These are phyloP conservation scores for Dryobota labecula DNA, from an alignment of 2,888 invertebrate species.

Conservation along the genomic window DNA sequence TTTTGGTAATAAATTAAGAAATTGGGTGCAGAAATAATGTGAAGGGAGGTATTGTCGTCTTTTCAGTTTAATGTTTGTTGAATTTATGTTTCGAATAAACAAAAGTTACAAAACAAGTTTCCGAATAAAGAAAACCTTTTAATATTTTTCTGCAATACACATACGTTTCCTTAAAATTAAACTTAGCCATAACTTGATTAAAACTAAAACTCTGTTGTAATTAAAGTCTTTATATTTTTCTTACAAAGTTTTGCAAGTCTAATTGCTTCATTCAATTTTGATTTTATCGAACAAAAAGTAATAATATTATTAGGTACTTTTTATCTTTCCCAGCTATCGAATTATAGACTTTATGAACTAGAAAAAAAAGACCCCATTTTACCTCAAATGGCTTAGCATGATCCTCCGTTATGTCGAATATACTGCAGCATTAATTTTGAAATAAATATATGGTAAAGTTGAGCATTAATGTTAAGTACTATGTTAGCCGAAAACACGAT, in stretches of 20 bases:
- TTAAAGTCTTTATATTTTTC: conserved; percentile 36
- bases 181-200: conserved; percentile 16
- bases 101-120: not conserved
- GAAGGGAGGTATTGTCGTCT: not conserved
- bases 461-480: no score
- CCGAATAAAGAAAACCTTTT: no score
- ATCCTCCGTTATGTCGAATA: no score
- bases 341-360: not conserved
- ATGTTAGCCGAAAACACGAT: no score
- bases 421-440: no score
- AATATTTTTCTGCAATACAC: not conserved
- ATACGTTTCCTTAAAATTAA: not conserved
- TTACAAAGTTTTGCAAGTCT: conserved; percentile 23
- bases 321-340: not conserved
- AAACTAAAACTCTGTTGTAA: not conserved
- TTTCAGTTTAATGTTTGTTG: not conserved
- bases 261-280: conserved; percentile 22
- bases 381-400: no score
- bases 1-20: conserved; percentile 25
- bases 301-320: not conserved
- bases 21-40: conserved; percentile 36
- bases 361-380: no score
- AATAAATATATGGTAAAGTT: no score
- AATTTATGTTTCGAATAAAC: not conserved
- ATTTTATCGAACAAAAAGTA: not conserved